Evolutionary conservation across 2,797 vertebrate genomes (phyloP).

Genomic region (Pelodytes ibericus): DNA sequence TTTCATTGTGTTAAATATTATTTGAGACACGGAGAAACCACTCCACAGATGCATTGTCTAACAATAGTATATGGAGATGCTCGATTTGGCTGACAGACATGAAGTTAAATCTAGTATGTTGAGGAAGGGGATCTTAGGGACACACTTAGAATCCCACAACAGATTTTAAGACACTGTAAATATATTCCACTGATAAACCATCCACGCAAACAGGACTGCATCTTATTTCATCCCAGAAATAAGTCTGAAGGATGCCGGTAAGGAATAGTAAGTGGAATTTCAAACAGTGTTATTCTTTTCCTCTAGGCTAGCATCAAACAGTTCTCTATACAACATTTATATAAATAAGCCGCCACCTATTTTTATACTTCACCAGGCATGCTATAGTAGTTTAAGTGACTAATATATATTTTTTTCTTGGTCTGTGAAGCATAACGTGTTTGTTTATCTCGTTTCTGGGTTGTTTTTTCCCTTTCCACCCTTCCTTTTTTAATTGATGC

Average conservation of each 20-base stretch:
- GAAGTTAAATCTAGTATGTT: slow-evolving; percentile 59
- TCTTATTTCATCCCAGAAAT: slow-evolving; percentile 65
- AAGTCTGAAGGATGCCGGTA: slow-evolving; percentile 49
- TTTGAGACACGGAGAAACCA: slow-evolving; percentile 18
- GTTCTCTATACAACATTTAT: slow-evolving; percentile 13
- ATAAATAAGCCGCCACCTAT: slow-evolving; percentile 18
- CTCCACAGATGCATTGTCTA: slow-evolving; percentile 43
- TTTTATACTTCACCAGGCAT: slow-evolving; percentile 20
- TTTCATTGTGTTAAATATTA: slow-evolving; percentile 40
- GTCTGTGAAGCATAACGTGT: slow-evolving; percentile 38
- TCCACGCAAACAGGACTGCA: slow-evolving; percentile 56
- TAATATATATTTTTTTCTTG: slow-evolving; percentile 19
- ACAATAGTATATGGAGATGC: slow-evolving; percentile 46
- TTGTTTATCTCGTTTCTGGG: slow-evolving; percentile 26
- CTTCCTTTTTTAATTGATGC: slow-evolving; percentile 47
- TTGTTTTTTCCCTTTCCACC: not conserved
- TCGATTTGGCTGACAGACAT: slow-evolving; percentile 49
- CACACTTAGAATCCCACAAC: slow-evolving; percentile 53
- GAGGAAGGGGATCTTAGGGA: slow-evolving; percentile 58
- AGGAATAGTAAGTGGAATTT: slow-evolving; percentile 54
- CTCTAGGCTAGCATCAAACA: slow-evolving; percentile 49
- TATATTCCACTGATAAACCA: slow-evolving; percentile 61
- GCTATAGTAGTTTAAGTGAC: slow-evolving; percentile 2
- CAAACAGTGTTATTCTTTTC: slow-evolving; percentile 55
- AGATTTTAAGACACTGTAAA: slow-evolving; percentile 61